Percentiles rank a stretch among this genome's conserved stretches.
Conservation (phyloP, 1,140 invertebrate genomes). For the Homarus americanus region DNA sequence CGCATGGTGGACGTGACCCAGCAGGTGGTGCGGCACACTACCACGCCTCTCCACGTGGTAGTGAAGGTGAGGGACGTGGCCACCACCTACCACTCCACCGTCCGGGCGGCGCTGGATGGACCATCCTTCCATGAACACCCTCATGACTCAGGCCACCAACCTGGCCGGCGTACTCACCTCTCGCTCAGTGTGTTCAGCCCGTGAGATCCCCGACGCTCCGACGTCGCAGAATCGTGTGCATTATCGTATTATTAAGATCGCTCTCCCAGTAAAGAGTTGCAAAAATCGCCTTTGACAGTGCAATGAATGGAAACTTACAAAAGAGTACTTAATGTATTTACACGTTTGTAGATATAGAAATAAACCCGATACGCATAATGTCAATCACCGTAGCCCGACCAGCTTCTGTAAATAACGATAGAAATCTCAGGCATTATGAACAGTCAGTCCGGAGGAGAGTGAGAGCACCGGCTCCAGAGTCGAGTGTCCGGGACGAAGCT, state of each 20-base stretch:
- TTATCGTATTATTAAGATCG: slow-evolving; percentile 74
- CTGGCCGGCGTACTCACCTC: slow-evolving; percentile 89
- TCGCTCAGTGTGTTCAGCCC: slow-evolving; percentile 88
- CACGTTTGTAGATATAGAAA: slow-evolving; percentile 67
- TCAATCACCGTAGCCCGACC: slow-evolving; percentile 49
- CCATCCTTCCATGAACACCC: slow-evolving; percentile 80
- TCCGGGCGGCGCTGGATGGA: slow-evolving; percentile 78
- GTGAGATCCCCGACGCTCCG: slow-evolving; percentile 77
- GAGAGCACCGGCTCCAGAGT: slow-evolving; percentile 20
- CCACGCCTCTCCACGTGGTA: slow-evolving; percentile 87
- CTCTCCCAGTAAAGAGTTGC: slow-evolving; percentile 70
- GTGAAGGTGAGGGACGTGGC: slow-evolving; percentile 88
- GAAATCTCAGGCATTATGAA: slow-evolving; percentile 66
- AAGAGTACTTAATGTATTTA: slow-evolving; percentile 67
- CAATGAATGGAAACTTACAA: slow-evolving; percentile 79
- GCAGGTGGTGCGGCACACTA: slow-evolving; percentile 85
- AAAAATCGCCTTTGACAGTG: slow-evolving; percentile 82
- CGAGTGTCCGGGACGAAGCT: slow-evolving; percentile 8
- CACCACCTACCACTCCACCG: slow-evolving; percentile 84
- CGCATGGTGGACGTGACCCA: slow-evolving; percentile 83
- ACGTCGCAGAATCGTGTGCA: slow-evolving; percentile 43
- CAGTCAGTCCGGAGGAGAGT: slow-evolving; percentile 24
- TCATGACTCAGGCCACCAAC: slow-evolving; percentile 86
- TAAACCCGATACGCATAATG: slow-evolving; percentile 27
- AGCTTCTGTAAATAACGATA: slow-evolving; percentile 61